These are phyloP conservation scores for Drepana arcuata DNA, from an alignment of 1,140 invertebrate genomes.

Conservation along the genomic window DNA sequence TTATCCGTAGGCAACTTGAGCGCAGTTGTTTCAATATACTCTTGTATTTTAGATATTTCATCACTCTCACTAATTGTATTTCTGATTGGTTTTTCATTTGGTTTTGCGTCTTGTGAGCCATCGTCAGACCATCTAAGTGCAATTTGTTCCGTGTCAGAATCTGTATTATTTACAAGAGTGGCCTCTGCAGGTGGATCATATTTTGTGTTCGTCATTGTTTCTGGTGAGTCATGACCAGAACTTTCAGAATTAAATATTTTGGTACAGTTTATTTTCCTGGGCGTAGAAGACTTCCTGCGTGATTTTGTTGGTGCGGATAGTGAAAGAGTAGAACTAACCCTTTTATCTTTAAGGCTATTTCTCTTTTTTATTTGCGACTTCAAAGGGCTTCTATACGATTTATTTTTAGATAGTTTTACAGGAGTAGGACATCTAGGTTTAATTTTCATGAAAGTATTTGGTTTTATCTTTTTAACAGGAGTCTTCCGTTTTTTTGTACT, in stretches of 20 bases:
- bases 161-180: constrained; percentile 15
- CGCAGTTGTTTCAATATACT: constrained; percentile 39
- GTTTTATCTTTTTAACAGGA: constrained; percentile 32
- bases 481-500: constrained; percentile 27
- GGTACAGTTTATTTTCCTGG: constrained; percentile 52
- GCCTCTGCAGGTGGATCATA: constrained; percentile 9
- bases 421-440: constrained; percentile 42
- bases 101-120: constrained; percentile 37
- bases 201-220: constrained; percentile 16
- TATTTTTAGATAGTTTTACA: constrained; percentile 18
- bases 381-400: constrained; percentile 4
- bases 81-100: constrained; percentile 11
- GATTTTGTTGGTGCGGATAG: constrained; percentile 41
- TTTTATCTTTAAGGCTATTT: constrained; percentile 30
- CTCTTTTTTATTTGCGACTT: constrained; percentile 9
- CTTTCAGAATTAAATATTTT: constrained; percentile 44
- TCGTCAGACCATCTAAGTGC: constrained; percentile 51
- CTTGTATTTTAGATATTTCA: constrained; percentile 49
- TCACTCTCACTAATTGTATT: constrained; percentile 28
- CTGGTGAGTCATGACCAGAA: constrained; percentile 27
- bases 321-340: constrained; percentile 12
- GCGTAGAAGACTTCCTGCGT: constrained; percentile 56
- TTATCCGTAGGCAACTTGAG: too few species aligned
- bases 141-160: constrained; percentile 41
- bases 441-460: constrained; percentile 53